phyloP scores from a whole-genome alignment of 2,113 vertebrate genomes.

The Asarcornis scutulata region DNA sequence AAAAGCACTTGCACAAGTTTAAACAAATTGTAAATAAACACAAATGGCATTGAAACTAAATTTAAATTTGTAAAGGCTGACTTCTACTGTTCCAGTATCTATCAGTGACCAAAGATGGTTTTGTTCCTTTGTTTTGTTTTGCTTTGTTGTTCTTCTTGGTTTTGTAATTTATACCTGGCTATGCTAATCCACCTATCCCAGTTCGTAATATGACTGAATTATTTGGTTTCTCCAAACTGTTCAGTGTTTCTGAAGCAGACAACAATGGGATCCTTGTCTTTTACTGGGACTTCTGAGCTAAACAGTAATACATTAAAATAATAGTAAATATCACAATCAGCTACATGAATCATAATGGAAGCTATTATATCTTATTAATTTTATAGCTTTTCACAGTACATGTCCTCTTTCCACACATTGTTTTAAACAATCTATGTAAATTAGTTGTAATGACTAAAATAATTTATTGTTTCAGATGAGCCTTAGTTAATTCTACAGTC shows the following conservation, averaged over 20 bases:
- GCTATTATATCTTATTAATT: not conserved
- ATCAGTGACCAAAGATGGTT: rapidly evolving
- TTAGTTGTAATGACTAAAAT: not conserved
- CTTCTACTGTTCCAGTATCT: not conserved
- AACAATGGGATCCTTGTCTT: not conserved
- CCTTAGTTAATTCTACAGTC: not conserved
- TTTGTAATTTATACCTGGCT: not conserved
- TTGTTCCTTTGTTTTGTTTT: rapidly evolving
- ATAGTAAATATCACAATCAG: not conserved
- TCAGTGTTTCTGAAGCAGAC: not conserved
- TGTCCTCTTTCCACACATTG: not conserved
- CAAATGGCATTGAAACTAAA: not conserved
- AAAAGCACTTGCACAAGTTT: not conserved
- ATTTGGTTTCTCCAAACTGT: not conserved
- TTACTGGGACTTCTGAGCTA: not conserved
- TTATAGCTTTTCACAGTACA: not conserved
- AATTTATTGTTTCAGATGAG: not conserved
- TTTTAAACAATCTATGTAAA: not conserved
- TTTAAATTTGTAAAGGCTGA: not conserved
- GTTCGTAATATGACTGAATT: not conserved
- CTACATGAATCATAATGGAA: not conserved
- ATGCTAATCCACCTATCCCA: not conserved
- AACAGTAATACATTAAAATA: not conserved
- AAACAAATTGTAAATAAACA: not conserved
- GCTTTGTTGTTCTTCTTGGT: not conserved